These are phyloP conservation scores for Pteropus rufus DNA, from an alignment of 2,797 vertebrate genomes.

Conservation along the genomic window DNA sequence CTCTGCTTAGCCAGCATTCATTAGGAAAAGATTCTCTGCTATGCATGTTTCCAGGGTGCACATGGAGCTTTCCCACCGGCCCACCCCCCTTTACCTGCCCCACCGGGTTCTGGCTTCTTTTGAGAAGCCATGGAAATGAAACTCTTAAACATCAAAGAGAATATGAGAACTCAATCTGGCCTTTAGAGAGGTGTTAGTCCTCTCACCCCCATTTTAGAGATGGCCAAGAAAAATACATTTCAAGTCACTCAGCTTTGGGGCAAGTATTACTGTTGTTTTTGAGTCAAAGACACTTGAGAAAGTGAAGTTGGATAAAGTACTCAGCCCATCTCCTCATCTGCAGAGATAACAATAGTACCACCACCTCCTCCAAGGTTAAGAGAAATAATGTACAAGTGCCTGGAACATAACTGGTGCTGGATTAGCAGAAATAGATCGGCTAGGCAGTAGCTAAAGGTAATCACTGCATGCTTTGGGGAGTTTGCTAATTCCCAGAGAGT, in stretches of 20 bases:
- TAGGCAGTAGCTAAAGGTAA: neutral
- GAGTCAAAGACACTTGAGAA: neutral
- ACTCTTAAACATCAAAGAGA: conserved; percentile 5
- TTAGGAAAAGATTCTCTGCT: conserved; percentile 80
- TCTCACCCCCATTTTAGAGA: neutral
- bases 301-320: neutral
- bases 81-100: neutral
- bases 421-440: neutral
- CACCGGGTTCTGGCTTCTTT: neutral
- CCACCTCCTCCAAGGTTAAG: neutral
- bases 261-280: neutral
- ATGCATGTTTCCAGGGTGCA: neutral
- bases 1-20: conserved; percentile 79
- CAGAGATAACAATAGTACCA: neutral
- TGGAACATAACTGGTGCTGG: neutral
- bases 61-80: conserved; percentile 57
- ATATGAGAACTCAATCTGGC: neutral
- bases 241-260: neutral
- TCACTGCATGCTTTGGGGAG: neutral
- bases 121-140: neutral
- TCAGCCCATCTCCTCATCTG: neutral
- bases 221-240: neutral
- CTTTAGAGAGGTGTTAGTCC: neutral
- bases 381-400: neutral
- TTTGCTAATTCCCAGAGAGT: neutral